These are phyloP conservation scores for Aphelocoma coerulescens DNA, from an alignment of 2,113 vertebrate species.

Conservation along the genomic window DNA sequence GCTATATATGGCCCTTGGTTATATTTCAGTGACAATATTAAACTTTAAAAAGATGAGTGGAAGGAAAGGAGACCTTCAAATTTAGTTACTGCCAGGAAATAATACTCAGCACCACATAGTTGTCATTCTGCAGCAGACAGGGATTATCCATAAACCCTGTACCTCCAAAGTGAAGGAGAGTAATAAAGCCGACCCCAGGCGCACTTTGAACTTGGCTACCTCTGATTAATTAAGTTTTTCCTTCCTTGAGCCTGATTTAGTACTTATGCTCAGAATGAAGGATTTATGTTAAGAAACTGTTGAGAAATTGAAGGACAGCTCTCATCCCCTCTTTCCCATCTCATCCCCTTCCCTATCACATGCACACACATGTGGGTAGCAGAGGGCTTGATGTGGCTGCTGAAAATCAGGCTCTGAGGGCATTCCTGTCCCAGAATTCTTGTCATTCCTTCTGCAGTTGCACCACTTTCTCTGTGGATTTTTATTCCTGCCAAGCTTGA, in stretches of 20 bases:
- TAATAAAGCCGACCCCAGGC: not conserved
- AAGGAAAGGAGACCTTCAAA: not conserved
- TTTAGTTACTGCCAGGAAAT: not conserved
- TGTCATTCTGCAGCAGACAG: conserved; percentile 17
- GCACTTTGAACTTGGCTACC: conserved; percentile 37
- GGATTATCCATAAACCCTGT: conserved; percentile 14
- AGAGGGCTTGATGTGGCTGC: not conserved
- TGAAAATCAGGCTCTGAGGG: not conserved
- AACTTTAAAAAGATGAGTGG: not conserved
- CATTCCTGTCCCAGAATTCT: not conserved
- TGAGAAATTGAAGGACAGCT: conserved; percentile 44
- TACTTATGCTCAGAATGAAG: conserved; percentile 50
- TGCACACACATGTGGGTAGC: not conserved
- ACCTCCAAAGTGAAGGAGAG: not conserved
- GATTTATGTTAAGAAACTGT: conserved; percentile 52
- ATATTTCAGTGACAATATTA: not conserved
- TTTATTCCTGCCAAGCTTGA: not conserved
- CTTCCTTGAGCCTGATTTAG: conserved; percentile 49
- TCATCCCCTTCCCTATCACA: not conserved
- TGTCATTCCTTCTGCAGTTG: not conserved
- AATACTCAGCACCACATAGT: not conserved
- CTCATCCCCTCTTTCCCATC: conserved; percentile 2
- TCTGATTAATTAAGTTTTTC: conserved; percentile 61
- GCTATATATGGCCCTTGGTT: not conserved
- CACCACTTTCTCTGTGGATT: not conserved